phyloP scores from a whole-genome alignment of 2,113 vertebrate genomes.

The Actenoides hombroni region DNA sequence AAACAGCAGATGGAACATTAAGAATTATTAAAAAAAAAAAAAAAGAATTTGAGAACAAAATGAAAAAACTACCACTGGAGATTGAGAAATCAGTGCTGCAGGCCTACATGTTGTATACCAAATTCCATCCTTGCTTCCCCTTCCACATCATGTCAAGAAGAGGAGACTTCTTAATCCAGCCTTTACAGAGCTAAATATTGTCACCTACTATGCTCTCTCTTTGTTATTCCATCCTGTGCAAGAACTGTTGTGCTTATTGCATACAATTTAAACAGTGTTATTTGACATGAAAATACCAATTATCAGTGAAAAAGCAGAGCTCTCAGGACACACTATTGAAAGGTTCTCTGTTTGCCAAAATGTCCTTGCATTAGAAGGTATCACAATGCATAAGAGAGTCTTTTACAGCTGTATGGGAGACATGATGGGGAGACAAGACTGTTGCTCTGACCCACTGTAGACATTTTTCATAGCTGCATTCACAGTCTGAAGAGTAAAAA shows the following conservation, averaged over 20 bases:
- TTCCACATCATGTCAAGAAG: neutral
- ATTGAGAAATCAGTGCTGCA: neutral
- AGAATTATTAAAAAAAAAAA: neutral
- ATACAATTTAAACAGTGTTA: neutral
- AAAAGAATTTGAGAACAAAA: neutral
- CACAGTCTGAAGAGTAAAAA: neutral
- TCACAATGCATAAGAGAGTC: neutral
- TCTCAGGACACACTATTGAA: neutral
- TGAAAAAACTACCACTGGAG: neutral
- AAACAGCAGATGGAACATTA: neutral
- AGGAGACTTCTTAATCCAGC: neutral
- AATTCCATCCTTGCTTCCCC: neutral
- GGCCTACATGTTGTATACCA: neutral
- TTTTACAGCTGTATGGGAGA: neutral
- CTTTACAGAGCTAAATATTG: neutral
- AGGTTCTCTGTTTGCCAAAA: neutral
- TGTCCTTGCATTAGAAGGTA: neutral
- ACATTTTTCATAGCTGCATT: neutral
- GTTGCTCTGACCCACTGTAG: neutral
- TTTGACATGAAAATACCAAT: neutral
- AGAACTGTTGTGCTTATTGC: neutral
- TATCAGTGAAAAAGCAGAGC: neutral
- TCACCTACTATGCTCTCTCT: neutral
- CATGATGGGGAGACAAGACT: neutral
- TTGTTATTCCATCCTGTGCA: neutral